Percentiles rank a stretch among this genome's conserved stretches.
These are phyloP conservation scores for Drosophila pseudoobscura DNA, from an alignment of 1,140 invertebrate species.

Conservation along the genomic window DNA sequence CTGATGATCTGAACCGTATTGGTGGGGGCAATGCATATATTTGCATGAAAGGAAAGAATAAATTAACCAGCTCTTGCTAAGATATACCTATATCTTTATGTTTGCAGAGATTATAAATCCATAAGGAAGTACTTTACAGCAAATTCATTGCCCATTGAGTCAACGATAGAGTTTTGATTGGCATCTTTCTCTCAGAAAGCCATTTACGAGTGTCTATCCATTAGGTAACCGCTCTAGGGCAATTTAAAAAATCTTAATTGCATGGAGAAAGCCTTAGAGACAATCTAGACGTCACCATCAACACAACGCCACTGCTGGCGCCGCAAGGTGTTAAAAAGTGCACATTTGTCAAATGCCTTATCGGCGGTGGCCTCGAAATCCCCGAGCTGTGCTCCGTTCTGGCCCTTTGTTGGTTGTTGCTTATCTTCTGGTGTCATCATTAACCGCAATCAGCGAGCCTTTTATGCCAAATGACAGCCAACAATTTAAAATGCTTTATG, in stretches of 20 bases:
- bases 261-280: conserved; percentile 4
- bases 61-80: no score
- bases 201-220: background rate
- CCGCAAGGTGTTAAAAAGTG: conserved; percentile 55
- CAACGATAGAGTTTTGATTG: no score
- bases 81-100: no score
- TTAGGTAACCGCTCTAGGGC: conserved; percentile 1
- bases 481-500: conserved; percentile 67
- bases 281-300: conserved; percentile 28
- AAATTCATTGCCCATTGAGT: no score
- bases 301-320: background rate
- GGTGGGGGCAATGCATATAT: conserved; percentile 7
- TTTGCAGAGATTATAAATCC: no score
- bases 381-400: conserved; percentile 2
- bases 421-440: conserved; percentile 72
- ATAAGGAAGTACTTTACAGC: no score
- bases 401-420: conserved; percentile 29
- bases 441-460: conserved; percentile 73
- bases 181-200: no score
- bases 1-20: conserved; percentile 40
- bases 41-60: no score
- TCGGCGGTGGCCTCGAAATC: conserved; percentile 16
- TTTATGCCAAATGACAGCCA: conserved; percentile 64
- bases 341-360: conserved; percentile 56
- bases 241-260: conserved; percentile 49